Evolutionary conservation across 1,140 invertebrate species (phyloP), one percentile per base, ranked within the genome.

Genomic region (Parapsyche elsis): DNA sequence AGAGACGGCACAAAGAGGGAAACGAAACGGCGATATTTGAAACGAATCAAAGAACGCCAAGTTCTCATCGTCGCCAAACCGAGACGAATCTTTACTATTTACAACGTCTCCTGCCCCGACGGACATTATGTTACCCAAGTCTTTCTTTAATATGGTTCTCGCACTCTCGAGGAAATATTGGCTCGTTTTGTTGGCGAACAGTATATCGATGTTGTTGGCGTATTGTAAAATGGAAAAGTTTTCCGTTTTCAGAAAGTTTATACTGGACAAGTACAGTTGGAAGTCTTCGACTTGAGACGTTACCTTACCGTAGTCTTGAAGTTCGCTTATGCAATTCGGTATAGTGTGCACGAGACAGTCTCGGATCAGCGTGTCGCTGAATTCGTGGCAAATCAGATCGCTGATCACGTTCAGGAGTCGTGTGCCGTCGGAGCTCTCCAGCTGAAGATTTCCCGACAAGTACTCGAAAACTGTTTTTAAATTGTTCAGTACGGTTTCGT

Each of bases 181-280:
- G 84, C 94, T 93, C 75, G 94, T 93, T 86, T 95, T 95, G 82
- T 94, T 92, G 45, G 94, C 92, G 88, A 95, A 97, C 23, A 96
- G 87, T 5, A 91, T 87, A 84, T 96, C 94, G 49, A 97, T 92
- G 87, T 96, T 93, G 30, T 92, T 90, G 1, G 93, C 90, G 85
- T 95, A 97, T 59, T 94, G 89, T 5, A 91, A 84, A 10, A 94
- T 86, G 0, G 90, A 88, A 16, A 88, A 86, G 64, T 91, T 87
- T 19, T 87, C 84, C 0, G 87, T 85, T 1, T 87, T 85, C 80
- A 93, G 90, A 59, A 93, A 92, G 74, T 92, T 90, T 49, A 90
- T 88, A 79, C 90, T 85, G 19, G 90, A 84, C 53, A 96, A 87
- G 76, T 90, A 90, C 45, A 90, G 86, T 84, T 96, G 92, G 81